These are phyloP conservation scores for Troides oblongomaculatus DNA, from an alignment of 2,888 invertebrate species.

Conservation along the genomic window DNA sequence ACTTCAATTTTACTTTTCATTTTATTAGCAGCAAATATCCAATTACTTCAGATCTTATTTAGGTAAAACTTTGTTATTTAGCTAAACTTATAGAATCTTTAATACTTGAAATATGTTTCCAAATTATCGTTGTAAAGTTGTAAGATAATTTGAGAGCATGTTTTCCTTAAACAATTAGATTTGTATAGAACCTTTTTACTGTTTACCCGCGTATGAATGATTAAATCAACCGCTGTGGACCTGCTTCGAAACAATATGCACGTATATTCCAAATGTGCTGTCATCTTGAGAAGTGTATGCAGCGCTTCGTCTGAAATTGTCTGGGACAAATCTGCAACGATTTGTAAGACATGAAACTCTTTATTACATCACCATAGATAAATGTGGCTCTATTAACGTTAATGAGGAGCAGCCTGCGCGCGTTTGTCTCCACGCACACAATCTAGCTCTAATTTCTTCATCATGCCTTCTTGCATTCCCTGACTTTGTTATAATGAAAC, in stretches of 20 bases:
- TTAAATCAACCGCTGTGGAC: too few relatives aligned
- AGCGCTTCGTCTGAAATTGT: background rate
- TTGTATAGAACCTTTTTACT: too few relatives aligned
- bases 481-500: slow-evolving; percentile 26
- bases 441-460: slow-evolving; percentile 40
- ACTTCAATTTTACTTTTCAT: too few relatives aligned
- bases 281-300: background rate
- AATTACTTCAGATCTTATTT: background rate
- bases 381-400: slow-evolving; percentile 64
- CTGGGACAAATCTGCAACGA: slow-evolving; percentile 10
- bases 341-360: slow-evolving; percentile 38
- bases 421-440: slow-evolving; percentile 52
- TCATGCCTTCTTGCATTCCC: slow-evolving; percentile 32
- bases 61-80: background rate
- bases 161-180: too few relatives aligned
- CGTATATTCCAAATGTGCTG: background rate
- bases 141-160: too few relatives aligned
- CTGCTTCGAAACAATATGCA: background rate
- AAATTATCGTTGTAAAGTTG: too few relatives aligned
- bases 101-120: too few relatives aligned
- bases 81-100: too few relatives aligned
- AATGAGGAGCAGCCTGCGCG: slow-evolving; percentile 64
- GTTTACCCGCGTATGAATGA: too few relatives aligned
- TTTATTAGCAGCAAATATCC: too few relatives aligned
- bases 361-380: slow-evolving; percentile 66